Base-by-base conservation (phyloP, 2,797 vertebrate genomes). In the Gorsachius magnificus region DNA sequence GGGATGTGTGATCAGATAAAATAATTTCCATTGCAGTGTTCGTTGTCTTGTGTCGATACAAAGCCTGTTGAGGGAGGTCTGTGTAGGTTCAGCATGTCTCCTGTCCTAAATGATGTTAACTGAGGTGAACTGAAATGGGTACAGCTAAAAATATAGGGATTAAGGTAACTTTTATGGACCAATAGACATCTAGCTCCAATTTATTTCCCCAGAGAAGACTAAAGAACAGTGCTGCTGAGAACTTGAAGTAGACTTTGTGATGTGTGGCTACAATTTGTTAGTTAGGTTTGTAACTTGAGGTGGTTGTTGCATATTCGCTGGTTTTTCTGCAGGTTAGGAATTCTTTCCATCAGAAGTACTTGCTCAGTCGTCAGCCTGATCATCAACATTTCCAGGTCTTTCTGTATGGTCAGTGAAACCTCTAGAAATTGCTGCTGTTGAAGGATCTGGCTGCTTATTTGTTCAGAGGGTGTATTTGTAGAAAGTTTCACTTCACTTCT, bases 41-140 rank as follows among this genome's bases (percentile, higher is more conserved):
- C 0, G 0, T 63, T 14, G 31, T 17, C 43, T 45, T 28, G 18
- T 33, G 26, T n/a, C 3, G 0, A 16, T 17, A 29, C 41, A 8
- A n/a, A 45, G 24, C 21, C 51, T 54, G 41, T n/a, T 3, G 2
- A 25, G 63, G 38, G 60, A 45, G 26, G 54, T 43, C 53, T 68
- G n/a, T 6, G 77, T 15, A 31, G 50, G 35, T 74, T 58, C 82
- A 43, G 24, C 6, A 1, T 13, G 25, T 77, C 58, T 89, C 60
- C 38, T 63, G 41, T 48, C 75, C 48, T 57, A 10, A 58, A 8
- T 18, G 50, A 8, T 31, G 25, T 18, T 43, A 61, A 15, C 41
- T 31, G 57, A 80, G 46, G 29, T 41, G 54, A 57, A 16, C 22
- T 56, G 43, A 36, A 57, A 65, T 0, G 2, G 22, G 43, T 9